phyloP scores from a whole-genome alignment of 1,140 invertebrate species.

The Latrodectus geometricus region DNA sequence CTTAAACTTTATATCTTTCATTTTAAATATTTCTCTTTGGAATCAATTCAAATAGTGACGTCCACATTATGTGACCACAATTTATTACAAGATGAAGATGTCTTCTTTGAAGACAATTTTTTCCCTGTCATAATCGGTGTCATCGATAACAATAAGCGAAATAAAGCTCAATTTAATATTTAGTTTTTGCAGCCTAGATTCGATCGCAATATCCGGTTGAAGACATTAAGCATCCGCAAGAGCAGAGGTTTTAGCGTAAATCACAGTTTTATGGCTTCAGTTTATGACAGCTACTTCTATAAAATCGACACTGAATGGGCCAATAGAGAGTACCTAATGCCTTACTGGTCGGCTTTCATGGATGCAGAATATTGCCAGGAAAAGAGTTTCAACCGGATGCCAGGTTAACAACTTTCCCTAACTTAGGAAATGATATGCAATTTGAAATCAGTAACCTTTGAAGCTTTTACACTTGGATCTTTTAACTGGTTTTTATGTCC shows the following conservation, averaged over 20 bases:
- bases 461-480: neutral
- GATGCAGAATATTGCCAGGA: slow-evolving; percentile 30
- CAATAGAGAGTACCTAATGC: slow-evolving; percentile 58
- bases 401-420: slow-evolving; percentile 53
- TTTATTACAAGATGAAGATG: too few species aligned
- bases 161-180: neutral
- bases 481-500: too few species aligned
- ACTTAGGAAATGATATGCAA: slow-evolving; percentile 55
- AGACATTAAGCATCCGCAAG: slow-evolving; percentile 46
- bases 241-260: slow-evolving; percentile 46
- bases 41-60: too few species aligned
- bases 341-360: slow-evolving; percentile 30
- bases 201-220: slow-evolving; percentile 53
- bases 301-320: slow-evolving; percentile 50
- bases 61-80: too few species aligned
- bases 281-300: slow-evolving; percentile 59
- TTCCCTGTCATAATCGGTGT: neutral
- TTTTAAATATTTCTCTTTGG: too few species aligned
- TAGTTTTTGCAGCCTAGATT: slow-evolving; percentile 21
- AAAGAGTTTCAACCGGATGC: slow-evolving; percentile 34
- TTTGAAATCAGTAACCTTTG: slow-evolving; percentile 41
- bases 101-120: neutral
- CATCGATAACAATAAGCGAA: neutral
- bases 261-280: slow-evolving; percentile 55
- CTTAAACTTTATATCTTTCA: too few species aligned